Evolutionary conservation across 2,113 vertebrate species (phyloP).

Genomic region (Theristicus caerulescens): DNA sequence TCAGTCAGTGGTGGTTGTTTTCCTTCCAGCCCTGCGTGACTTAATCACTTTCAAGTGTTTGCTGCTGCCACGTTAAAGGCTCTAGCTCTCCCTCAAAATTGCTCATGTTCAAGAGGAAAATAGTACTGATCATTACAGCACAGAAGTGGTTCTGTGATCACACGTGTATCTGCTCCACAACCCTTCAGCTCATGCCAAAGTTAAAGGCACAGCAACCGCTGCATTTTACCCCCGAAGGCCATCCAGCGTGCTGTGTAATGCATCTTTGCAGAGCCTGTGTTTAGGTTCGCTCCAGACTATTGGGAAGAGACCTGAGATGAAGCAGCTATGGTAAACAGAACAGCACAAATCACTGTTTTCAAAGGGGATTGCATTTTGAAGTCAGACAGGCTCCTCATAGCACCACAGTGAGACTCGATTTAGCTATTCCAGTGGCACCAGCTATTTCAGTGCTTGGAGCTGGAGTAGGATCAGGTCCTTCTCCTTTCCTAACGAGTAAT

Average conservation of each 20-base stretch:
- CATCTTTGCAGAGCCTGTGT: neutral
- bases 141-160: neutral
- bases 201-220: neutral
- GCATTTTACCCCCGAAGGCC: neutral
- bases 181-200: neutral
- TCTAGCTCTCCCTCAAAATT: neutral
- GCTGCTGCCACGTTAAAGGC: neutral
- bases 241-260: neutral
- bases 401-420: too few species aligned
- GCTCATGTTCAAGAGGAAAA: neutral
- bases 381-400: neutral
- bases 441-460: neutral
- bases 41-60: neutral
- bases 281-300: neutral
- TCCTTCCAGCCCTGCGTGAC: neutral
- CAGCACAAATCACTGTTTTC: neutral
- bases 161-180: neutral
- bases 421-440: neutral
- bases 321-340: neutral
- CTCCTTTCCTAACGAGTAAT: neutral
- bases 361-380: neutral
- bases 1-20: neutral
- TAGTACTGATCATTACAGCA: neutral
- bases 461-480: neutral
- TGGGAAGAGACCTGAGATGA: neutral